These are phyloP conservation scores for Peromyscus eremicus DNA, from an alignment of 2,797 vertebrate species.

Conservation along the genomic window DNA sequence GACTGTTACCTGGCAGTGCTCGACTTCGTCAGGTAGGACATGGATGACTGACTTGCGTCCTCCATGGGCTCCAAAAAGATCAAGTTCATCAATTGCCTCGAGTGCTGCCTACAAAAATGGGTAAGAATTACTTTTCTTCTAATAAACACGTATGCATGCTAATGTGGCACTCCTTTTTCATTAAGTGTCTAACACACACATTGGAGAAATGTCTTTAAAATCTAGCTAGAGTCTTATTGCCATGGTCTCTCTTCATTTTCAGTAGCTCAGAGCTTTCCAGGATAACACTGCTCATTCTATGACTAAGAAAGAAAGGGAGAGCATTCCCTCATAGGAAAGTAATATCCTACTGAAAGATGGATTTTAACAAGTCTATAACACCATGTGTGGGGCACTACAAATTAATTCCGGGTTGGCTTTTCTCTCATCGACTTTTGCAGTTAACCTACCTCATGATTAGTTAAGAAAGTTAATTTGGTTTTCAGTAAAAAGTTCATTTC, in stretches of 20 bases:
- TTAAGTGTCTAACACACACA: background rate
- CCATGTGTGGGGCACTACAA: background rate
- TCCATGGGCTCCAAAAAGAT: conserved; percentile 97
- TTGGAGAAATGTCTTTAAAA: conserved; percentile 52
- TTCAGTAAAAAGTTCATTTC: conserved; percentile 24
- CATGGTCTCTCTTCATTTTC: conserved; percentile 34
- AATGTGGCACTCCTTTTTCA: background rate
- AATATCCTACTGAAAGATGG: conserved; percentile 10
- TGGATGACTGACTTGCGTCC: conserved; percentile 98
- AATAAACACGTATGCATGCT: background rate
- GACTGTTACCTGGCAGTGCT: conserved; percentile 96
- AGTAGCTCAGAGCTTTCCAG: conserved; percentile 1
- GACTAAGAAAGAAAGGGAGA: conserved; percentile 63
- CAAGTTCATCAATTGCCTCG: conserved; percentile 98
- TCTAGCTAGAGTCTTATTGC: conserved; percentile 29
- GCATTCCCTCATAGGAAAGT: conserved; percentile 37
- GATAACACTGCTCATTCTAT: background rate
- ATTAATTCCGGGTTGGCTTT: conserved; percentile 2
- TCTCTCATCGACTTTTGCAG: conserved; percentile 8
- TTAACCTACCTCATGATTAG: conserved; percentile 10
- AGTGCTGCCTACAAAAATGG: conserved; percentile 93
- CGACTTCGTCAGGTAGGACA: conserved; percentile 97
- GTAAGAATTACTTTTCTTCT: conserved; percentile 42
- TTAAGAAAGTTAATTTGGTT: conserved; percentile 50
- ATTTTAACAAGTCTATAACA: background rate